Evolutionary conservation across 2,113 vertebrate genomes (phyloP).

Genomic region (Clupea harengus): DNA sequence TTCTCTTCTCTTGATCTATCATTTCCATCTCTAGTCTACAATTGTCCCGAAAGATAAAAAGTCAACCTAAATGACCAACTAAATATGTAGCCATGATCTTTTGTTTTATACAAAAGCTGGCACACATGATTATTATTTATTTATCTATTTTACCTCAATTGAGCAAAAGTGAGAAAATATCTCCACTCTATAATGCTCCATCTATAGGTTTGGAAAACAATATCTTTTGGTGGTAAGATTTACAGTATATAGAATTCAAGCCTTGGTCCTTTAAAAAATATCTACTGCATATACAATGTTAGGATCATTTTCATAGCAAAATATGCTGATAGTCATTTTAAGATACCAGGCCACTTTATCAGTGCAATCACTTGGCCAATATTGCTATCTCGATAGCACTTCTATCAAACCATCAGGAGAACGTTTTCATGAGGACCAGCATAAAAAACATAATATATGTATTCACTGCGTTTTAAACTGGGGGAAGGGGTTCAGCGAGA

Average conservation of each 20-base stretch:
- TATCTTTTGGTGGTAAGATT: no score
- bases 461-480: neutral
- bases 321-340: neutral
- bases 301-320: neutral
- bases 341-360: neutral
- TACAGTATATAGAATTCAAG: no score
- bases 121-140: no score
- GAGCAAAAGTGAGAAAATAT: neutral
- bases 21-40: neutral
- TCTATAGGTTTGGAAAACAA: no score
- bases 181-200: no score
- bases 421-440: neutral
- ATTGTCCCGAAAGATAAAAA: neutral
- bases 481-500: neutral
- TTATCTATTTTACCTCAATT: no score
- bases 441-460: neutral
- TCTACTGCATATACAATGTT: neutral
- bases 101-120: no score
- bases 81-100: no score
- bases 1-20: neutral
- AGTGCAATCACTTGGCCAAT: neutral
- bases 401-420: neutral
- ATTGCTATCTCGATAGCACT: neutral
- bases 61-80: no score
- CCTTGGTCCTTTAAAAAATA: neutral